These are phyloP conservation scores for Chelonoidis abingdonii DNA, from an alignment of 2,113 vertebrate species.

Conservation along the genomic window DNA sequence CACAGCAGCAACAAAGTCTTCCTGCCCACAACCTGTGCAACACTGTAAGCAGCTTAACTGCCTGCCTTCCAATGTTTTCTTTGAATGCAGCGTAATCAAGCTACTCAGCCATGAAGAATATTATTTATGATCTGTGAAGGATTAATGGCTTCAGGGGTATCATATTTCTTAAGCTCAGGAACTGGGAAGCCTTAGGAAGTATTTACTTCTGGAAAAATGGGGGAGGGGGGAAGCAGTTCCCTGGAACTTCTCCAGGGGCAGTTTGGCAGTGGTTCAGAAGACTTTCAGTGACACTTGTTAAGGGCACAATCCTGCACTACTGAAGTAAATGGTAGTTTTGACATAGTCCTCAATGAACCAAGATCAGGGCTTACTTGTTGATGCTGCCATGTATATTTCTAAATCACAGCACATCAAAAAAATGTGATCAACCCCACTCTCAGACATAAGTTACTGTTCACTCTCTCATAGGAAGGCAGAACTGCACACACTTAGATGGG, in stretches of 20 bases:
- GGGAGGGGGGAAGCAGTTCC: neutral
- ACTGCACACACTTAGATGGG: neutral
- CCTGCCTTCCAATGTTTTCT: neutral
- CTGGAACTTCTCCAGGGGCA: neutral
- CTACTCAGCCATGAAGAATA: neutral
- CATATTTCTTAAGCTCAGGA: neutral
- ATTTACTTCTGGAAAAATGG: fast-evolving
- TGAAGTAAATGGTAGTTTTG: fast-evolving
- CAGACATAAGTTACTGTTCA: neutral
- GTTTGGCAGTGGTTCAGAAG: neutral
- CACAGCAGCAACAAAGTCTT: neutral
- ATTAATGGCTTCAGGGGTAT: neutral
- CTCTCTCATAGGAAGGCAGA: neutral
- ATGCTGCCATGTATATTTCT: neutral
- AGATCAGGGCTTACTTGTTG: neutral
- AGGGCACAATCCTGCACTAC: fast-evolving
- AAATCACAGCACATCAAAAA: neutral
- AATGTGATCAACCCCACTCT: neutral
- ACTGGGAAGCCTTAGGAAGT: neutral
- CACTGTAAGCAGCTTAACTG: neutral
- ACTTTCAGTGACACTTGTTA: neutral
- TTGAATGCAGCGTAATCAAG: neutral
- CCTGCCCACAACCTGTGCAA: neutral
- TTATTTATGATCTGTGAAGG: conserved; percentile 3
- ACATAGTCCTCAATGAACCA: neutral